Evolutionary conservation across 2,888 invertebrate species (phyloP).

Genomic region (Ecdyonurus torrentis): DNA sequence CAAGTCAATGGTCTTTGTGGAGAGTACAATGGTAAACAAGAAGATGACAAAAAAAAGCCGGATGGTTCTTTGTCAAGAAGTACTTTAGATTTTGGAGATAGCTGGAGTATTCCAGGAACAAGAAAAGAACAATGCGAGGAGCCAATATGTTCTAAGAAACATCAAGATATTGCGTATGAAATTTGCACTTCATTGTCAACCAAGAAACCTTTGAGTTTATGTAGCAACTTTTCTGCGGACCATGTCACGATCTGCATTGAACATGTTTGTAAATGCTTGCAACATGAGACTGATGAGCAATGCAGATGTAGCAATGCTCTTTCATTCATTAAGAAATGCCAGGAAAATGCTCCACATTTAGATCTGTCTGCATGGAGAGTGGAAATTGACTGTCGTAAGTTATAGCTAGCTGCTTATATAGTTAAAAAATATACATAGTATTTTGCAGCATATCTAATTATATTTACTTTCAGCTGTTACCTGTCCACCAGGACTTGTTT

Average conservation of each 20-base stretch:
- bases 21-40: constrained; percentile 43
- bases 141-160: constrained; percentile 35
- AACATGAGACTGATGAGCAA: constrained; percentile 23
- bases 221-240: constrained; percentile 22
- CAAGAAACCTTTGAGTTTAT: too few species aligned
- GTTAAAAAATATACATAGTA: neutral
- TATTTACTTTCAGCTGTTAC: constrained; percentile 35
- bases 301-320: constrained; percentile 57
- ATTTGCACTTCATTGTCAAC: constrained; percentile 49
- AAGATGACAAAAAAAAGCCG: constrained; percentile 55
- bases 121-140: constrained; percentile 31
- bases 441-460: neutral
- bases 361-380: constrained; percentile 9
- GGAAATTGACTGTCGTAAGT: constrained; percentile 45
- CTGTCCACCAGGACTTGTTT: constrained; percentile 60
- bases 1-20: constrained; percentile 68
- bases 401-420: constrained; percentile 5
- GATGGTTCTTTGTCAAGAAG: constrained; percentile 42
- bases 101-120: constrained; percentile 35
- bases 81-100: constrained; percentile 54
- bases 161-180: constrained; percentile 45
- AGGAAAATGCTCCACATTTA: constrained; percentile 34
- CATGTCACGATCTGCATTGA: constrained; percentile 55
- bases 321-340: constrained; percentile 54
- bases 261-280: constrained; percentile 55